A percentile compares a stretch with the other conserved stretches of the same genome.
Evolutionary conservation across 1,140 invertebrate genomes (phyloP).

Genomic region (Papilio aristodemus): DNA sequence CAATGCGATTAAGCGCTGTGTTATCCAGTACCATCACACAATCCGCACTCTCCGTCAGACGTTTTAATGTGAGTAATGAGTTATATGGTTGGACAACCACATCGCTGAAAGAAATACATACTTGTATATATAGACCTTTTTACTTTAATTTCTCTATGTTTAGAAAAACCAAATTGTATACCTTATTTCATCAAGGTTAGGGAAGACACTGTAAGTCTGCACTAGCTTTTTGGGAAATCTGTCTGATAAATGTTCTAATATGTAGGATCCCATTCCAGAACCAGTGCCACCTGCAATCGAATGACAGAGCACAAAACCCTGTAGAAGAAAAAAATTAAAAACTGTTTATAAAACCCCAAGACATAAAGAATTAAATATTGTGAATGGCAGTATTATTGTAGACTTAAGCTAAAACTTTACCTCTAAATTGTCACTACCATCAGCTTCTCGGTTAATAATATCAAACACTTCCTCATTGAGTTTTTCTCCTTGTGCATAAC

Average conservation of each 20-base stretch:
- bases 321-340: constrained; percentile 46
- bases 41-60: constrained; percentile 97
- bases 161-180: too few species aligned
- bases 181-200: constrained; percentile 98
- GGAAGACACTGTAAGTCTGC: constrained; percentile 99
- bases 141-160: neutral
- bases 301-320: constrained; percentile 99
- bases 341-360: constrained; percentile 20
- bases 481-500: constrained; percentile 95
- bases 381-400: too few species aligned
- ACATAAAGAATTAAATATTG: neutral
- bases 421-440: constrained; percentile 98
- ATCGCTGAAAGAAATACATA: constrained; percentile 84
- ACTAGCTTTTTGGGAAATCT: constrained; percentile 98
- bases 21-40: constrained; percentile 99
- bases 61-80: constrained; percentile 95
- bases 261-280: constrained; percentile 98
- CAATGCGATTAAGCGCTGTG: constrained; percentile 97
- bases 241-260: constrained; percentile 95
- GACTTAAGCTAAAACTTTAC: constrained; percentile 80
- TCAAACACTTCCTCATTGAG: constrained; percentile 99
- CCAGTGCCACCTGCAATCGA: constrained; percentile 99
- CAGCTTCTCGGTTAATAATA: constrained; percentile 98
- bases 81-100: constrained; percentile 99
- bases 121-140: neutral